Evolutionary conservation across 1,140 invertebrate genomes (phyloP).

Genomic region (Caenorhabditis inopinata): DNA sequence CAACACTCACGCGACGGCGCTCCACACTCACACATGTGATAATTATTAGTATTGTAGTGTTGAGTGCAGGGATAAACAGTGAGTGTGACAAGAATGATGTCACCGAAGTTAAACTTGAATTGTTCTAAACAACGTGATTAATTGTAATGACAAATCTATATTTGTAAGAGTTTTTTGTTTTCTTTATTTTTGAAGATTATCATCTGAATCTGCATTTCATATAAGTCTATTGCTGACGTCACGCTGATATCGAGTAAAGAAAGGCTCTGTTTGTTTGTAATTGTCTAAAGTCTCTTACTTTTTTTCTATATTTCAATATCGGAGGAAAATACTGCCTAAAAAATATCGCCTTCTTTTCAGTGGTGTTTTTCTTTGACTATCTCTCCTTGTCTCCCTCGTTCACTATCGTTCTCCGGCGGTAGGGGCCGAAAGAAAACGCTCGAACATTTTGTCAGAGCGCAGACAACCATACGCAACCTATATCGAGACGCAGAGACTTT

Average conservation of each 20-base stretch:
- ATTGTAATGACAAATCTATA: not conserved
- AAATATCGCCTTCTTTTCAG: not conserved
- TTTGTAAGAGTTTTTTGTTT: not conserved
- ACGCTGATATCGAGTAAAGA: too few species aligned
- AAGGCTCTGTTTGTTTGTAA: too few species aligned
- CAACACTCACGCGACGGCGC: not conserved
- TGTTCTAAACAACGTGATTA: not conserved
- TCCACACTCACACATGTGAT: not conserved
- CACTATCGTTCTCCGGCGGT: not conserved
- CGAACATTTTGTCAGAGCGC: slow-evolving; percentile 18
- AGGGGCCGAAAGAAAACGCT: slow-evolving; percentile 9
- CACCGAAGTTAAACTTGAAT: not conserved
- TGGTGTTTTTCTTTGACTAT: not conserved
- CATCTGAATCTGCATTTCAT: too few species aligned
- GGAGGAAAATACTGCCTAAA: not conserved
- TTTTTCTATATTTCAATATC: not conserved
- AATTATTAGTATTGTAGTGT: not conserved
- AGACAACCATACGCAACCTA: not conserved
- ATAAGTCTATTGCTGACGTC: too few species aligned
- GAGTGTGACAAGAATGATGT: slow-evolving; percentile 12
- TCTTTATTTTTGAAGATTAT: not conserved
- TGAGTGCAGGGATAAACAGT: not conserved
- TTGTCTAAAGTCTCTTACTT: not conserved
- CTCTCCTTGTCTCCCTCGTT: not conserved
- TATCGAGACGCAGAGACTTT: not conserved